These are phyloP conservation scores for Heterocephalus glaber DNA, from an alignment of 2,113 vertebrate species.

Conservation along the genomic window DNA sequence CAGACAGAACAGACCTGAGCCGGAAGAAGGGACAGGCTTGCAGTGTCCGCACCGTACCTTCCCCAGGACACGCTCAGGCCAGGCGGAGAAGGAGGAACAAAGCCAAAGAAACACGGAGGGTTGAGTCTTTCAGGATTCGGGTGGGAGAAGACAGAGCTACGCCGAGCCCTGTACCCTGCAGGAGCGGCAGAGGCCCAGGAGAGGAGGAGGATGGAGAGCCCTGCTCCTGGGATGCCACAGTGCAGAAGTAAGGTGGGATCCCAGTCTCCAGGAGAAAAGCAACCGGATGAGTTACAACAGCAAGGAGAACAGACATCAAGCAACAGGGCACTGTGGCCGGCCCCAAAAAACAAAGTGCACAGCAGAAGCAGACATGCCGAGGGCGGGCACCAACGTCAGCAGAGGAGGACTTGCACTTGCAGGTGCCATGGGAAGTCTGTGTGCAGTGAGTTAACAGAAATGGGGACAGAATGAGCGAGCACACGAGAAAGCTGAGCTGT, in stretches of 20 bases:
- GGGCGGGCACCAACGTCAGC: neutral
- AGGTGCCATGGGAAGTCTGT: neutral
- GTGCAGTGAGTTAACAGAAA: neutral
- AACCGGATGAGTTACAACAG: neutral
- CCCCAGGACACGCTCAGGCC: neutral
- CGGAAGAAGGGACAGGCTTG: neutral
- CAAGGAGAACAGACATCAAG: neutral
- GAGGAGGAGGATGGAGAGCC: neutral
- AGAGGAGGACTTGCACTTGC: neutral
- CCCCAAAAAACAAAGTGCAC: neutral
- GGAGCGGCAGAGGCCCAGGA: neutral
- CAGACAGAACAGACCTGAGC: neutral
- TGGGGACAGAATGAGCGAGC: neutral
- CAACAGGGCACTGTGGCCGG: fast-evolving
- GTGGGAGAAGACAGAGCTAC: neutral
- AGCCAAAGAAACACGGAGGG: neutral
- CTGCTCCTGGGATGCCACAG: neutral
- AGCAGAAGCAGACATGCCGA: neutral
- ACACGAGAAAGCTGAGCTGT: neutral
- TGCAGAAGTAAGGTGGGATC: neutral
- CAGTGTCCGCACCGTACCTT: fast-evolving
- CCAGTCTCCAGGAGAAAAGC: neutral
- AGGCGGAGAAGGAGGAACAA: fast-evolving
- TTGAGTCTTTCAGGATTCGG: fast-evolving
- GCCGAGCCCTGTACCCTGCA: no score